Conservation (phyloP, 1,140 invertebrate species). For the Eriosoma lanigerum region DNA sequence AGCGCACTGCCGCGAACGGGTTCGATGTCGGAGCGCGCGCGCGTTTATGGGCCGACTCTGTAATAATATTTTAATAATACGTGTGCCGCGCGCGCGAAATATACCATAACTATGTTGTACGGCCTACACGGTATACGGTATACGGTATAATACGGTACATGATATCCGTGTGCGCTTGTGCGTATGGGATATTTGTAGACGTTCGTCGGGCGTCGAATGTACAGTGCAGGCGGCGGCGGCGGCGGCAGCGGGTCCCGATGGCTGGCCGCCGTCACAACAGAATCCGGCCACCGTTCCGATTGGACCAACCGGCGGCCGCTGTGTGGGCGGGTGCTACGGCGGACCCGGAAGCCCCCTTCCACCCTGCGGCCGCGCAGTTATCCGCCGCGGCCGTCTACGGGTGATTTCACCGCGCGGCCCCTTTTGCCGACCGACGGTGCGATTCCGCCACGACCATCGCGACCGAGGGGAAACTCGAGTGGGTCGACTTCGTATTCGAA, state of each 20-base stretch:
- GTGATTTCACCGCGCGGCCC: neutral
- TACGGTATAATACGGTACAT: neutral
- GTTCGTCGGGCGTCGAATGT: neutral
- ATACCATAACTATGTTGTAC: neutral
- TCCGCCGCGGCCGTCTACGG: neutral
- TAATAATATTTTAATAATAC: neutral
- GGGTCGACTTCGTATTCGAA: neutral
- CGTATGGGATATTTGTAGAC: neutral
- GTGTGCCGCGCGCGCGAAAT: neutral
- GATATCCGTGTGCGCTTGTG: neutral
- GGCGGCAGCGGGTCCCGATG: neutral
- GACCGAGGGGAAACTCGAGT: neutral
- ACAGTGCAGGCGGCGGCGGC: neutral
- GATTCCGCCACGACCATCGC: neutral
- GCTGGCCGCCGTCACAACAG: slow-evolving; percentile 11
- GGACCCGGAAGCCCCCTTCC: neutral
- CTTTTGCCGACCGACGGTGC: neutral
- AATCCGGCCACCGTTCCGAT: slow-evolving; percentile 29
- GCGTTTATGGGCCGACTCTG: neutral
- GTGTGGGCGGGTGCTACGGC: neutral
- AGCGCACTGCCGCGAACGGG: neutral
- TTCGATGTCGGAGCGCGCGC: too few relatives aligned
- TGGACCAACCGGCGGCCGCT: slow-evolving; percentile 17
- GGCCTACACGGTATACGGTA: neutral
- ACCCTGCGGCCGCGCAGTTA: neutral